Evolutionary conservation across 2,797 vertebrate genomes (phyloP).

Genomic region (Eleutherodactylus coqui): DNA sequence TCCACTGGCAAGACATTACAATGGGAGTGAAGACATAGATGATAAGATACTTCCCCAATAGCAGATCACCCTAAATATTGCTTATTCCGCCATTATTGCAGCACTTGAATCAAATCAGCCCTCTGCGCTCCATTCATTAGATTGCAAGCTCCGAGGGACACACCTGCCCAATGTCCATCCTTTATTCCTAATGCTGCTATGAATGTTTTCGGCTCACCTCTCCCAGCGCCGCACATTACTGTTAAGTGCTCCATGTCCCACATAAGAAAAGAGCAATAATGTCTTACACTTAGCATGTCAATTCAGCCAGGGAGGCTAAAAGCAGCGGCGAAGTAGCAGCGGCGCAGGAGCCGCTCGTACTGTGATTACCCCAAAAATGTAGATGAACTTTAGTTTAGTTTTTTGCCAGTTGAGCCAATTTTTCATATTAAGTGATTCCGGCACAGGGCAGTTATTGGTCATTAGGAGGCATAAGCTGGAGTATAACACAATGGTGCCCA

Average conservation of each 20-base stretch:
- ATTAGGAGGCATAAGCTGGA: too few relatives aligned
- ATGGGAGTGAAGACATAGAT: not conserved
- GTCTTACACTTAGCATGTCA: slow-evolving; percentile 20
- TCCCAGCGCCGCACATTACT: slow-evolving; percentile 26
- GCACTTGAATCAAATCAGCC: too few relatives aligned
- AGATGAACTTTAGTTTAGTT: not conserved
- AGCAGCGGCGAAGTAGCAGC: not conserved
- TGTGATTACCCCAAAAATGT: not conserved
- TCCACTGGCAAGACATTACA: not conserved
- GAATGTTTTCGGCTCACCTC: slow-evolving; percentile 24
- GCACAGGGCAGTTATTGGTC: too few relatives aligned
- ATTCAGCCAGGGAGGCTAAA: slow-evolving; percentile 26
- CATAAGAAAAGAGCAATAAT: slow-evolving; percentile 44
- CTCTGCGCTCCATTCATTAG: not conserved
- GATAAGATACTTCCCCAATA: too few relatives aligned
- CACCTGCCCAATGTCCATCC: not conserved
- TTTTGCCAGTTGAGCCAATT: not conserved
- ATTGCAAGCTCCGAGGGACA: slow-evolving; percentile 21
- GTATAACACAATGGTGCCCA: too few relatives aligned
- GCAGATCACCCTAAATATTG: too few relatives aligned
- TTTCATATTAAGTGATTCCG: not conserved
- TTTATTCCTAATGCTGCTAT: slow-evolving; percentile 25
- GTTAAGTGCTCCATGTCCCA: slow-evolving; percentile 50
- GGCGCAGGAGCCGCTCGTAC: not conserved
- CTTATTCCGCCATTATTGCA: too few relatives aligned